These are phyloP conservation scores for Drosophila miranda DNA, from an alignment of 1,140 invertebrate genomes.

Conservation along the genomic window DNA sequence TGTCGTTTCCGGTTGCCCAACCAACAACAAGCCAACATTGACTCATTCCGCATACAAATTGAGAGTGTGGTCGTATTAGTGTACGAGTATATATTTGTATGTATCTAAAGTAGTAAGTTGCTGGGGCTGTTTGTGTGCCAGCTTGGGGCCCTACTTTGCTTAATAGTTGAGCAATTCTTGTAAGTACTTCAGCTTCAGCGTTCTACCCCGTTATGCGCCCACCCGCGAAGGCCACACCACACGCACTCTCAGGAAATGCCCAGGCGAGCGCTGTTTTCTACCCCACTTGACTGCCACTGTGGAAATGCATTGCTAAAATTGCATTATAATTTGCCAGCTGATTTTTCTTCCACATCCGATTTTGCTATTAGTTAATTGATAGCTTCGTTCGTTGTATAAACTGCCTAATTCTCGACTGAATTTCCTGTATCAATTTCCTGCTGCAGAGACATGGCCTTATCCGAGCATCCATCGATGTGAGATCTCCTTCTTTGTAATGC, in stretches of 20 bases:
- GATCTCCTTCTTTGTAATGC: too few species aligned
- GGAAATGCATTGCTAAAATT: slow-evolving; percentile 27
- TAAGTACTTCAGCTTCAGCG: slow-evolving; percentile 35
- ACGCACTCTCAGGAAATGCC: not conserved
- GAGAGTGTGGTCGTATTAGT: not conserved
- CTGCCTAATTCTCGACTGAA: too few species aligned
- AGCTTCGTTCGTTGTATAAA: slow-evolving; percentile 7
- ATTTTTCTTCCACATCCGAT: slow-evolving; percentile 1
- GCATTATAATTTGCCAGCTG: not conserved
- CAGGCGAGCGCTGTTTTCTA: not conserved
- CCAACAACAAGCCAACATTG: slow-evolving; percentile 33
- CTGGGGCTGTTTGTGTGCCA: not conserved
- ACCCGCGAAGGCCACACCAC: not conserved
- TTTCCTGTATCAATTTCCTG: too few species aligned
- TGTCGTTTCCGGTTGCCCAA: slow-evolving; percentile 40
- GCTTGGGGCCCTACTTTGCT: slow-evolving; percentile 9
- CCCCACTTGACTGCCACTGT: not conserved
- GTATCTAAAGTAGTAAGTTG: not conserved
- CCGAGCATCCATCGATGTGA: too few species aligned
- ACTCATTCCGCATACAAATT: slow-evolving; percentile 31
- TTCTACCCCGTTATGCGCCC: slow-evolving; percentile 10
- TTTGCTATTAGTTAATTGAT: slow-evolving; percentile 21
- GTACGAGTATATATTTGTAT: too few species aligned
- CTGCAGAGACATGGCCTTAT: too few species aligned
- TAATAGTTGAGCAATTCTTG: slow-evolving; percentile 58